These are phyloP conservation scores for Poicephalus gulielmi DNA, from an alignment of 2,113 vertebrate genomes.

Conservation along the genomic window DNA sequence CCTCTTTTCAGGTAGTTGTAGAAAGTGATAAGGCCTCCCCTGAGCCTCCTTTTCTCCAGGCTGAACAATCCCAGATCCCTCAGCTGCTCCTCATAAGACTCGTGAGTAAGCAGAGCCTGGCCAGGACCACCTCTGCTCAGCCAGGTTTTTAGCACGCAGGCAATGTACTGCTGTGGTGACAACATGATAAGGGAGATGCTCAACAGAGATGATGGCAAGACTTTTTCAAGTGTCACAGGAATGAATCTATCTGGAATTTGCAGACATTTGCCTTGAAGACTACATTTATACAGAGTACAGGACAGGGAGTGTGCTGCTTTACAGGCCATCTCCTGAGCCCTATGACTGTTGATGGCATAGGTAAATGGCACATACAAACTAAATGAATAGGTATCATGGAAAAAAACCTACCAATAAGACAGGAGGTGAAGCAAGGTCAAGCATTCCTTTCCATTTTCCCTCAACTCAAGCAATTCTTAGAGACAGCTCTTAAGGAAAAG, in stretches of 20 bases:
- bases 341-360: neutral
- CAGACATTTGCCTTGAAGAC: neutral
- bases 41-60: neutral
- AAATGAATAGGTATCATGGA: neutral
- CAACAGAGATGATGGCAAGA: neutral
- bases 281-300: neutral
- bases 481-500: neutral
- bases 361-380: neutral
- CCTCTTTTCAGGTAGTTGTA: neutral
- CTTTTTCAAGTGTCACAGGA: neutral
- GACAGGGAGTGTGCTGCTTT: neutral
- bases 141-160: neutral
- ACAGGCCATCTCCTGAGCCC: neutral
- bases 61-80: neutral
- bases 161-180: neutral
- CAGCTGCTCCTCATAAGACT: neutral
- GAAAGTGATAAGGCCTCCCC: neutral
- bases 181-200: neutral
- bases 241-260: neutral
- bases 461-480: neutral
- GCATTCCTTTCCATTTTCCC: neutral
- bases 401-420: neutral
- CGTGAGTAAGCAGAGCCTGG: neutral
- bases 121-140: neutral
- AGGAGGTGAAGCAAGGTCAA: neutral